Evolutionary conservation across 37 sponge, comb jelly and placozoan genomes (phyloP).

Genomic region (Corticium candelabrum): DNA sequence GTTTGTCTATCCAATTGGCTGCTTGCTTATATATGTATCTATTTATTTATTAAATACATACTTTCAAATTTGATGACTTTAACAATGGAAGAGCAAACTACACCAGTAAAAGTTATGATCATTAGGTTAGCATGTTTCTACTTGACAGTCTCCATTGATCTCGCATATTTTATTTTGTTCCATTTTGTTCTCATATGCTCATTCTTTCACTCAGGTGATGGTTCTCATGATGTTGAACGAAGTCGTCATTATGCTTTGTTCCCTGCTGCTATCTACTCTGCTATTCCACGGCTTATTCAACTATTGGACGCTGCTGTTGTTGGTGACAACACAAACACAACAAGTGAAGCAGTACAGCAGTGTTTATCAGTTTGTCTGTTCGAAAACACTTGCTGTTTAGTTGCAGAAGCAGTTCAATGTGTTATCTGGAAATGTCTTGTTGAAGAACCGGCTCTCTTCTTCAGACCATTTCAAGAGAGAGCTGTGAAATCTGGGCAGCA

Average conservation of each 20-base stretch:
- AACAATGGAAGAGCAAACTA: too few species aligned
- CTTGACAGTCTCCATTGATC: too few species aligned
- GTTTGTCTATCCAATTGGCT: too few species aligned
- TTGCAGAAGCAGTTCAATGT: conserved; percentile 26
- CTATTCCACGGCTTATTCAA: not conserved
- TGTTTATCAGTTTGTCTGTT: not conserved
- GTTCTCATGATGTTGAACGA: not conserved
- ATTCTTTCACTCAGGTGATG: too few species aligned
- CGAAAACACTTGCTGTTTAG: conserved; percentile 9
- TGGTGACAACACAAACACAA: not conserved
- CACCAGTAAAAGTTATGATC: too few species aligned
- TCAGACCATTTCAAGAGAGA: conserved; percentile 43
- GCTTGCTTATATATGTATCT: too few species aligned
- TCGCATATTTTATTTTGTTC: too few species aligned
- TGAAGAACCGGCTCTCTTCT: conserved; percentile 56
- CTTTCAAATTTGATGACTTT: too few species aligned
- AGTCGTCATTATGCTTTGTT: not conserved
- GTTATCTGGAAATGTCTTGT: conserved; percentile 50
- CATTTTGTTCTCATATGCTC: too few species aligned
- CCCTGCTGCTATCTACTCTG: not conserved
- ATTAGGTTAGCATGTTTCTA: too few species aligned
- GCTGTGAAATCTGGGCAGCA: not conserved
- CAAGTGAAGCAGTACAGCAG: not conserved
- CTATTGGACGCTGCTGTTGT: not conserved
- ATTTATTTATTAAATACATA: too few species aligned